Base-by-base conservation (phyloP, 2,113 vertebrate genomes). In the Leptobrachium leishanense region DNA sequence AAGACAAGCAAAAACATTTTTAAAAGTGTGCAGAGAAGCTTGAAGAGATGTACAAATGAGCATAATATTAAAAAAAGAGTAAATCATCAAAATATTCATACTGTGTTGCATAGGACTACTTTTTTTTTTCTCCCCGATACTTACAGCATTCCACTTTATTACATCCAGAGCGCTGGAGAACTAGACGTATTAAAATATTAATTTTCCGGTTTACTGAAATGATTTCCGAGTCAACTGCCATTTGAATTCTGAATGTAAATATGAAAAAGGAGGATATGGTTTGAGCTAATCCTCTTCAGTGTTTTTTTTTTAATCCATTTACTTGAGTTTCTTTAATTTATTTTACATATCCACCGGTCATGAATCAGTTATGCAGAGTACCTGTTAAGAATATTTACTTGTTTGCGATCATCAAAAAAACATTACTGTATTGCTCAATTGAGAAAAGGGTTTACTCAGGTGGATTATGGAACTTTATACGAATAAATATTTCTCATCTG, bases 191-290 rank as follows among this genome's bases (percentile, higher is more conserved):
- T 93, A 93, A 90, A 93, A 94, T 92, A 93, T 93, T 93, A 94
- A 93, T 94, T 94, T 94, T 93, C 91, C 85, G 87, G 91, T 93
- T 94, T 94, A 92, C 88, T 92, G 93, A 89, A 91, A 93, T 88
- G 89, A 92, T 88, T 93, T 90, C 82, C 77, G 89, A 91, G 88
- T 89, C 89, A 89, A 89, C 87, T 85, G 85, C 86, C 9, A 81
- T 87, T 85, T 79, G 88, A 86, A 85, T 75, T 81, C 81, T 42
- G 43, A 86, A 89, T 83, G 87, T 88, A 89, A 89, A 89, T 88
- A 85, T 43, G 72, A 86, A 86, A 84, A 75, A 87, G 82, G 82
- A 82, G 83, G 88, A 85, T 88, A 86, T 81, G 84, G 81, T 84
- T 87, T 81, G 31, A 50, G 41, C 84, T 89, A 89, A 90, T 90